Conservation (phyloP, 2,888 invertebrate species). For the Rotaria magnacalcarata region DNA sequence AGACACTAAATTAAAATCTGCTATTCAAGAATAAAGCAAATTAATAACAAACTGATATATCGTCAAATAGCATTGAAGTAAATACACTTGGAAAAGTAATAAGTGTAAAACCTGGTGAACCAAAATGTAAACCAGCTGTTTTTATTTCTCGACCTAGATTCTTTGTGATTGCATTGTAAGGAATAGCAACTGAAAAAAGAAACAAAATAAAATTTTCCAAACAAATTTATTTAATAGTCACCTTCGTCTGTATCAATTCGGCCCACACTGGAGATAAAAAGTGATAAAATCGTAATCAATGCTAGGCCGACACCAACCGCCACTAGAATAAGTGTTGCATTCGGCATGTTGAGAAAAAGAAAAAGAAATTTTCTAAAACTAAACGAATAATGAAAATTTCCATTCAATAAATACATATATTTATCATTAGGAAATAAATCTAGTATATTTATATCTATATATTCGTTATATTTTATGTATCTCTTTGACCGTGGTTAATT, state of each 20-base stretch:
- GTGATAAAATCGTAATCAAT: neutral
- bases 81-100: slow-evolving; percentile 56
- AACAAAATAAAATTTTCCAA: neutral
- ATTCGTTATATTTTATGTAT: no score
- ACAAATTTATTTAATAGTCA: neutral
- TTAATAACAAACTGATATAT: slow-evolving; percentile 49
- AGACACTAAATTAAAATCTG: slow-evolving; percentile 51
- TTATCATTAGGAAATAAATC: no score
- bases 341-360: neutral
- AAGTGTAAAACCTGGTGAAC: slow-evolving; percentile 55
- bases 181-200: slow-evolving; percentile 52
- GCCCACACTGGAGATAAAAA: neutral
- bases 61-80: slow-evolving; percentile 51
- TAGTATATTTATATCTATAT: no score
- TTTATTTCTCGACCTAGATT: slow-evolving; percentile 49
- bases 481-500: no score
- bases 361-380: neutral
- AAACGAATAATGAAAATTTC: neutral
- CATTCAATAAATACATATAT: no score
- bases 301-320: neutral
- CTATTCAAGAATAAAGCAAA: neutral
- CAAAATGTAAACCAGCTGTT: slow-evolving; percentile 54
- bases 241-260: slow-evolving; percentile 35
- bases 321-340: neutral
- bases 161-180: slow-evolving; percentile 54